These are phyloP conservation scores for Urocitellus parryii DNA, from an alignment of 2,113 vertebrate genomes.

Conservation along the genomic window DNA sequence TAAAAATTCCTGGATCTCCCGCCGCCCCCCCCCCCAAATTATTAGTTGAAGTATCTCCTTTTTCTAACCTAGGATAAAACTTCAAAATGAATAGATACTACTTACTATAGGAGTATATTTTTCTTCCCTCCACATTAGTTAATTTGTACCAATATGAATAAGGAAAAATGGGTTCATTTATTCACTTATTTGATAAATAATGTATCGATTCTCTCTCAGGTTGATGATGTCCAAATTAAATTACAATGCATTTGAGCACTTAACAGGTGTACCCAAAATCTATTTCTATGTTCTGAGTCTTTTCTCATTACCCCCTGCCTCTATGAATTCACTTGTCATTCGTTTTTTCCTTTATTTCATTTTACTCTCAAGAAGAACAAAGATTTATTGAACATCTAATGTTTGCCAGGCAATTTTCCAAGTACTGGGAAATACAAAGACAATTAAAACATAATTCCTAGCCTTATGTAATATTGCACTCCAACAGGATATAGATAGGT, in stretches of 20 bases:
- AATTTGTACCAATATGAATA: neutral
- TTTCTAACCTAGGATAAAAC: neutral
- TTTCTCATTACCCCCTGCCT: neutral
- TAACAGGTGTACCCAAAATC: neutral
- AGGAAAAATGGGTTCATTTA: neutral
- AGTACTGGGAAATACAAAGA: slow-evolving; percentile 39
- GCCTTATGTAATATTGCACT: neutral
- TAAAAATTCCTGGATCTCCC: no score
- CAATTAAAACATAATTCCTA: neutral
- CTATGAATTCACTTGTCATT: neutral
- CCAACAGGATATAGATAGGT: neutral
- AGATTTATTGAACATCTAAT: neutral
- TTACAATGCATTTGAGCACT: neutral
- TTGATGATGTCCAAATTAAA: neutral
- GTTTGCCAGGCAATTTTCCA: slow-evolving; percentile 12
- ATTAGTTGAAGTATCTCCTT: neutral
- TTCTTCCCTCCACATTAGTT: neutral
- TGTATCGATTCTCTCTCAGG: neutral
- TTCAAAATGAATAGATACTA: neutral
- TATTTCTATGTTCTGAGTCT: neutral
- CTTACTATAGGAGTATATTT: neutral
- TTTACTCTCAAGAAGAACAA: slow-evolving; percentile 38
- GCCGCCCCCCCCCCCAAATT: no score
- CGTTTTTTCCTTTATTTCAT: neutral
- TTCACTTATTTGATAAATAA: slow-evolving; percentile 17